Base-by-base conservation (phyloP, 2,113 vertebrate genomes). In the Trichechus manatus region DNA sequence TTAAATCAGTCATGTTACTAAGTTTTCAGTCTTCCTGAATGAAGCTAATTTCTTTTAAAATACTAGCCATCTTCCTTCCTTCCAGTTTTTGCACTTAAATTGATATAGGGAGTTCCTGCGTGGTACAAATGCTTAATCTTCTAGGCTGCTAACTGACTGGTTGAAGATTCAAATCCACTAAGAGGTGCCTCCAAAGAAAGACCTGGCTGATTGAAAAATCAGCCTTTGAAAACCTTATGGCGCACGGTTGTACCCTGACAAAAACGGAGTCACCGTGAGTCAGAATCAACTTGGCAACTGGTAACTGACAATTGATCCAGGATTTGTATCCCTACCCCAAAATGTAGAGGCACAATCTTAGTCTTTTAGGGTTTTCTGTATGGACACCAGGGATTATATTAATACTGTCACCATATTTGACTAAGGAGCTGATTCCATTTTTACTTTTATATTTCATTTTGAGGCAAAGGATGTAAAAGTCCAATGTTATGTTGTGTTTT, bases 321-420 rank as follows among this genome's bases (percentile, higher is more conserved):
- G 22, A 10, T 11, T 95, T 90, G 3, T 4, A 23, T 31, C 61
- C 17, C 44, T 68, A 23, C n/a, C 19, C 4, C 42, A 42, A 4
- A 50, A 0, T 6, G 17, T 22, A 74, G 50, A 53, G 3, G 15
- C 14, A 29, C 13, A 9, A 0, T 14, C 33, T n/a, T 44, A 3
- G 5, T 23, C 25, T 27, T 59, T 79, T 42, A 23, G n/a, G 64
- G 3, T 20, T 90, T 53, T 56, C 39, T 56, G 39, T 75, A 0
- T 11, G 17, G 82, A 63, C 3, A 56, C n/a, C 36, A 59, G 22
- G 47, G 15, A 47, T 22, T 14, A 33, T 11, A 11, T n/a, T 17
- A 4, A n/a, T 5, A 1, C 14, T 42, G 5, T 23, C 17, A 5
- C 36, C n/a, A 15, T 14, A 13, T 79, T 14, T 83, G 31, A 39